Evolutionary conservation across 2,888 invertebrate species (phyloP), one percentile per base, ranked within the genome.

Genomic region (Leptinotarsa juncta): DNA sequence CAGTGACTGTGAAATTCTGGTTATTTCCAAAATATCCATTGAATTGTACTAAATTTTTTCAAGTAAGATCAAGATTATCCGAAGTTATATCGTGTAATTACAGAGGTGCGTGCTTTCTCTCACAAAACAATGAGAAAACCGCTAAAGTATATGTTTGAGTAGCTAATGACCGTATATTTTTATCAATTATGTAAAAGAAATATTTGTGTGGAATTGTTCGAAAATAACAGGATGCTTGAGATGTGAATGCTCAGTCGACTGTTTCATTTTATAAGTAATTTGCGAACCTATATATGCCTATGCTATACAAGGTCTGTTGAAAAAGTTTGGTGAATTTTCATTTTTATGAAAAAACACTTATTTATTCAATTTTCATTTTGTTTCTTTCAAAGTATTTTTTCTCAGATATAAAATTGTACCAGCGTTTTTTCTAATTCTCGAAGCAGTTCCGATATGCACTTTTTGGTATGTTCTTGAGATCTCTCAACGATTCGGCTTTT

Each of bases 111-210:
- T 67, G 53, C 67, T 67, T 67, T 67, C 67, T 32, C 67, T 67
- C 67, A 67, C 50, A 67, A 67, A 51, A 67, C 53, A 53, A 51
- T 67, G 67, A 51, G 51, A 67, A 32, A 67, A 53, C 67, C 67
- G 53, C 20, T 67, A 48, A 50, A 67, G 23, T 48, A 50, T 67
- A 23, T 67, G 67, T 67, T 67, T 67, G 67, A 51, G 32, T 67
- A 67, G 3, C 32, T 53, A 68, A 68, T 68, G 68, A 68, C 68
- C 68, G 55, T 15, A 55, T 53, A 68, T 68, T 68, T 55, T 68
- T 50, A 68, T 55, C 68, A 68, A 68, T 53, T 68, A 68, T 55
- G 16, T 15, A 55, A 57, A 1, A 42, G n/a, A 62, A n/a, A 16
- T 42, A 32, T 62, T 42, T n/a, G 16, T 15, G 15, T 62, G 62